Percentiles rank a stretch among this genome's conserved stretches.
Conservation (phyloP, 2,113 vertebrate species). For the Phasianus colchicus region DNA sequence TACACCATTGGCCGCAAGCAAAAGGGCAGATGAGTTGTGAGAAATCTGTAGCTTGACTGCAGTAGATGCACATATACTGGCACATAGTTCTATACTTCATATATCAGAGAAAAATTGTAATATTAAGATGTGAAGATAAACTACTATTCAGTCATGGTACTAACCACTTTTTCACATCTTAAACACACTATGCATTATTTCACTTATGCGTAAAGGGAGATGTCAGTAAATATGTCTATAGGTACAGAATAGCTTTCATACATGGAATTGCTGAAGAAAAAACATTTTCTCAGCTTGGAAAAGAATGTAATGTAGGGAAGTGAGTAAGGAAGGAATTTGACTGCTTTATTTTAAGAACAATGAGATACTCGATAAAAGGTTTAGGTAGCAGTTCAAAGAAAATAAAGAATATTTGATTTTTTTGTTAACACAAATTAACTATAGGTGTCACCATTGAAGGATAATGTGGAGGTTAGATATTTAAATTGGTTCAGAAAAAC, state of each 20-base stretch:
- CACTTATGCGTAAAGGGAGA: neutral
- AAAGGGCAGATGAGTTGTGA: neutral
- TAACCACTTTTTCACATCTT: neutral
- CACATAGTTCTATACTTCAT: neutral
- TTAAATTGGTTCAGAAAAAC: neutral
- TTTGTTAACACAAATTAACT: neutral
- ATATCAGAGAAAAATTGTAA: neutral
- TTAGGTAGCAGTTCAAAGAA: neutral
- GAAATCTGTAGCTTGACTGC: neutral
- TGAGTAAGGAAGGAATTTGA: neutral
- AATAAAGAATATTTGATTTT: neutral
- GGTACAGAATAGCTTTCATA: neutral
- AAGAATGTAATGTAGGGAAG: neutral
- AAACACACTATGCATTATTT: neutral
- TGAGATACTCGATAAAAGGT: neutral
- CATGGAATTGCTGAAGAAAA: neutral
- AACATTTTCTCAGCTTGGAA: neutral
- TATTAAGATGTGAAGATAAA: neutral
- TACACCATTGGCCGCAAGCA: neutral
- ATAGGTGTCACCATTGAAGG: neutral
- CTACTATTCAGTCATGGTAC: neutral
- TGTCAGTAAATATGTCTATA: neutral
- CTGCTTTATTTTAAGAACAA: neutral
- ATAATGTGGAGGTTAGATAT: neutral
- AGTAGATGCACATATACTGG: neutral